Percentiles rank a stretch among this genome's conserved stretches.
phyloP scores from a whole-genome alignment of 1,140 invertebrate species.

The Cherax quadricarinatus region DNA sequence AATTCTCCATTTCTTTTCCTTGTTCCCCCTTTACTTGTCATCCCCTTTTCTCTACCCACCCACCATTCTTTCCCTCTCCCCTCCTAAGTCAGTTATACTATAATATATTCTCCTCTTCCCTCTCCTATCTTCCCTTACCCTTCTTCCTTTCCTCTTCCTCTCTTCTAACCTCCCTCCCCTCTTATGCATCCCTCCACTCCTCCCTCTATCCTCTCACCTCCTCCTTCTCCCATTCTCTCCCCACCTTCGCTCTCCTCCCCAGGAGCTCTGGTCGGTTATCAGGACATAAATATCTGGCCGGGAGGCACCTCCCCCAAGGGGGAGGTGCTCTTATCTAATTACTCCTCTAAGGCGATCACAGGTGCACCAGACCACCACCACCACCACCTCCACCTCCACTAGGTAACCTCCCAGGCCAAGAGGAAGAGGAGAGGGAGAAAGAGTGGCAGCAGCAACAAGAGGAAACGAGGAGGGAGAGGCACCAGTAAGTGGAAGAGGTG shows the following conservation, averaged over 20 bases:
- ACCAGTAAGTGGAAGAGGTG: neutral
- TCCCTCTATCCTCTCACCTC: neutral
- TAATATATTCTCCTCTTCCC: too few species aligned
- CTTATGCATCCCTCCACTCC: neutral
- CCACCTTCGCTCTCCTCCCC: neutral
- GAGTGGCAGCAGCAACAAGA: neutral
- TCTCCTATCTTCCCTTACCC: too few species aligned
- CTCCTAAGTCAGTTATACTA: too few species aligned
- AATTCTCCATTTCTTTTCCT: neutral
- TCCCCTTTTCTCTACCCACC: too few species aligned
- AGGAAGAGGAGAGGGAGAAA: neutral
- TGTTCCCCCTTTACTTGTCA: neutral
- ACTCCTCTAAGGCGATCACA: conserved; percentile 58
- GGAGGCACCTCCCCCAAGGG: neutral
- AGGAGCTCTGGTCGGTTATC: neutral
- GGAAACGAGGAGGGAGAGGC: neutral
- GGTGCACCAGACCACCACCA: conserved; percentile 20
- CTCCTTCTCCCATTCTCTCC: neutral
- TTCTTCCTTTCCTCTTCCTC: neutral
- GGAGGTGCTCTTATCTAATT: conserved; percentile 60
- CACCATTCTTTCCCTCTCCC: too few species aligned
- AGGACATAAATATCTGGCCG: conserved; percentile 51
- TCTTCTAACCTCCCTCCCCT: neutral
- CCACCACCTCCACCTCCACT: too few species aligned
- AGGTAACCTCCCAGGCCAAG: too few species aligned